These are phyloP conservation scores for Synergus gifuensis DNA, from an alignment of 2,888 invertebrate genomes.

Conservation along the genomic window DNA sequence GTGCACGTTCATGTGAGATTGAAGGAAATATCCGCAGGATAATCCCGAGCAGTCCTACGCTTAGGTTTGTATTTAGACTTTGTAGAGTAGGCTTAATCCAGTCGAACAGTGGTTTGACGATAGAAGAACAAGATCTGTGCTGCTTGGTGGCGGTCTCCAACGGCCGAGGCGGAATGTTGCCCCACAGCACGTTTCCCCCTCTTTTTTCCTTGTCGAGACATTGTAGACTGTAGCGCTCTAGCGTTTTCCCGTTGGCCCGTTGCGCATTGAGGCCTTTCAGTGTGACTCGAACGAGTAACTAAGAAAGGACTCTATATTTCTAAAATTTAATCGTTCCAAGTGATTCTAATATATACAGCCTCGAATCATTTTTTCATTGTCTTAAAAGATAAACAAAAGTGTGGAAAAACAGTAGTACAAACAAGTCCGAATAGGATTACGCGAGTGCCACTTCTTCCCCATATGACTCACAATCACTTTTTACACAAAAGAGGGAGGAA, in stretches of 20 bases:
- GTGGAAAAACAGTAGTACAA: neutral
- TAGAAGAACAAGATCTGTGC: constrained; percentile 39
- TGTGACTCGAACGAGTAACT: constrained; percentile 24
- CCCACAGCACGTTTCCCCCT: neutral
- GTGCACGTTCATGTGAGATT: too few species aligned
- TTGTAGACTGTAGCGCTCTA: neutral
- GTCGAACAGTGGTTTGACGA: neutral
- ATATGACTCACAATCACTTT: constrained; percentile 23
- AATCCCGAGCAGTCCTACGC: too few species aligned
- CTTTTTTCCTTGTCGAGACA: constrained; percentile 6
- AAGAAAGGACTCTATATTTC: neutral
- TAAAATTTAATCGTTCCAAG: constrained; percentile 1
- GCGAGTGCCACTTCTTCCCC: neutral
- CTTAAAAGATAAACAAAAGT: neutral
- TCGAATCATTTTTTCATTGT: neutral
- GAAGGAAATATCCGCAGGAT: too few species aligned
- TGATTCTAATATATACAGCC: neutral
- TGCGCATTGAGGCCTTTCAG: neutral
- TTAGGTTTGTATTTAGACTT: too few species aligned
- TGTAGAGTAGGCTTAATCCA: too few species aligned
- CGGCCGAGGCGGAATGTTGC: neutral
- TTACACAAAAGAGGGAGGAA: constrained; percentile 28
- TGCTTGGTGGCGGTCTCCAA: constrained; percentile 33
- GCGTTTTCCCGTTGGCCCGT: constrained; percentile 8
- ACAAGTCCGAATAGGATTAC: neutral